phyloP scores from a whole-genome alignment of 2,113 vertebrate species.

The Chunga burmeisteri region DNA sequence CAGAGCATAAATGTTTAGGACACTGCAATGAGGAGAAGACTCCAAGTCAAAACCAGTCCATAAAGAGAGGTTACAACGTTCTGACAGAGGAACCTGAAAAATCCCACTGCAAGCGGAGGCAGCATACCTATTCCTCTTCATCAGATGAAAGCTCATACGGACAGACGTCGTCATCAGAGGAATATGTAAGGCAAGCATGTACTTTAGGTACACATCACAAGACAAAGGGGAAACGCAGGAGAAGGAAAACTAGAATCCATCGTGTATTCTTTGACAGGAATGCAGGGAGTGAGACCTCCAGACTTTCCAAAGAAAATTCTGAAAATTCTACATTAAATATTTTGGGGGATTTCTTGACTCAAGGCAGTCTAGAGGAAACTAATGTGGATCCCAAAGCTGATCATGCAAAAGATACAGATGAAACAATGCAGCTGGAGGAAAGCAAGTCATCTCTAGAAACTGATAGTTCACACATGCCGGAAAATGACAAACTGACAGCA shows the following conservation, averaged over 20 bases:
- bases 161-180: slow-evolving; percentile 18
- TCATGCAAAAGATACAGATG: neutral
- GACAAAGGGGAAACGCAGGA: slow-evolving; percentile 66
- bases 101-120: slow-evolving; percentile 62
- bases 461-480: neutral
- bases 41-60: slow-evolving; percentile 35
- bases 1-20: slow-evolving; percentile 40
- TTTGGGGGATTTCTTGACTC: neutral
- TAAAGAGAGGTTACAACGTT: slow-evolving; percentile 73
- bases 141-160: slow-evolving; percentile 61
- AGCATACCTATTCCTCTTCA: slow-evolving; percentile 55
- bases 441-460: neutral
- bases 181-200: neutral
- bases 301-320: neutral
- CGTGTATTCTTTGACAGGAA: neutral
- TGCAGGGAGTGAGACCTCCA: neutral
- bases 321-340: neutral
- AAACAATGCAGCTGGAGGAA: slow-evolving; percentile 23
- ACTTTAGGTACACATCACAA: slow-evolving; percentile 4
- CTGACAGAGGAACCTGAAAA: slow-evolving; percentile 62
- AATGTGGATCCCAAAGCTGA: neutral
- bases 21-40: slow-evolving; percentile 27
- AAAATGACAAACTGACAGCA: neutral
- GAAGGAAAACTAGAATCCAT: slow-evolving; percentile 40
- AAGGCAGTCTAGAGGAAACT: slow-evolving; percentile 17